Evolutionary conservation across 2,797 vertebrate species (phyloP), one percentile per base, ranked within the genome.

Genomic region (Erpetoichthys calabaricus): DNA sequence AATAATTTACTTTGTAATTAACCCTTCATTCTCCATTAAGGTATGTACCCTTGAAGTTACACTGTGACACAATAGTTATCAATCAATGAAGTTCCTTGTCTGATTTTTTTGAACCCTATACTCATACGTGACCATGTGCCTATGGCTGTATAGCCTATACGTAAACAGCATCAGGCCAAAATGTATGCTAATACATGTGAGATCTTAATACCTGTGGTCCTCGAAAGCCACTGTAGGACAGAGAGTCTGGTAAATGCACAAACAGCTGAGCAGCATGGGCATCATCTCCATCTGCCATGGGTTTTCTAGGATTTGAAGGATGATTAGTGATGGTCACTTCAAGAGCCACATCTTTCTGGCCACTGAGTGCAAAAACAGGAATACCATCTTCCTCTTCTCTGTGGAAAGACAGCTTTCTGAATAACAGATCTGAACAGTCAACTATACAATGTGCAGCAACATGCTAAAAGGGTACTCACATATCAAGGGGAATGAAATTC

Each of bases 261-360:
- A 80, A 66, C 49, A 98, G 81, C 73, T 88, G 82, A 5, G 94
- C 88, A 3, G 88, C 89, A 0, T 97, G 92, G 49, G 93, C 94
- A 0, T 95, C 91, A 0, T 97, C 94, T 2, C 94, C 94, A 0
- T 97, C 88, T 41, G 81, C 72, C 51, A 87, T 82, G 0, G 90
- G 89, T 9, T 65, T 2, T 4, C 60, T 44, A 0, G 79, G 82
- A 66, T 92, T 79, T 3, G 91, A 92, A 51, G 93, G 93, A 63
- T 74, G 59, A 72, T 98, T 98, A 60, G 83, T 91, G 65, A 96
- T 75, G 0, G 55, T 82, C 65, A 97, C 73, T 76, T 94, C 90
- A 71, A 97, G 67, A 8, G 84, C 85, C 42, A 97, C 77, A 42
- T 86, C 67, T 10, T 82, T 85, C 78, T 92, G 89, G 63, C 91